A percentile compares a stretch with the other conserved stretches of the same genome.
Conservation (phyloP, 2,797 vertebrate species). For the Bucorvus abyssinicus region DNA sequence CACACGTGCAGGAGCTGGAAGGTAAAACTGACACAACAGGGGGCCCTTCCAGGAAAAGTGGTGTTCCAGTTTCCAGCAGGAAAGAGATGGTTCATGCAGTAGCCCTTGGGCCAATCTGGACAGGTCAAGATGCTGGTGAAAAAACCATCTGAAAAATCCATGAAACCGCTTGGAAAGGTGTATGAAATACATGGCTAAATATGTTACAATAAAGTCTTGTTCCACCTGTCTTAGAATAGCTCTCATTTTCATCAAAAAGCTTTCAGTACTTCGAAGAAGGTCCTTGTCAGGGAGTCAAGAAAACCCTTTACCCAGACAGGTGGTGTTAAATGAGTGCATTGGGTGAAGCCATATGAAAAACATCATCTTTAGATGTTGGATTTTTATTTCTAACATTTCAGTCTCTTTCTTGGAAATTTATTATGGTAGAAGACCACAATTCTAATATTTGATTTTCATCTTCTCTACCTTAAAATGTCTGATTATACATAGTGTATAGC, state of each 20-base stretch:
- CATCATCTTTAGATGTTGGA: background rate
- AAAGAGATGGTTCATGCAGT: no score
- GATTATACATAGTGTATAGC: background rate
- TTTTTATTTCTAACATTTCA: background rate
- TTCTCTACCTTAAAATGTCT: background rate
- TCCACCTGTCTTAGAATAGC: background rate
- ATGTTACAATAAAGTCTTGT: background rate
- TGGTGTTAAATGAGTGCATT: background rate
- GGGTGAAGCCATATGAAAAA: background rate
- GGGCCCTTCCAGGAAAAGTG: no score
- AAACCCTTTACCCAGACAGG: background rate
- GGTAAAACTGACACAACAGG: no score
- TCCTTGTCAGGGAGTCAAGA: conserved; percentile 9
- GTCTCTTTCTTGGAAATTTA: background rate
- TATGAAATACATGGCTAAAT: background rate
- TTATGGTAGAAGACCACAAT: background rate
- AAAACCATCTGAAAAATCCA: no score
- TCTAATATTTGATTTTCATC: background rate
- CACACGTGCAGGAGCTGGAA: no score
- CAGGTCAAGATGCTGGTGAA: no score
- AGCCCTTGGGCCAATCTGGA: no score
- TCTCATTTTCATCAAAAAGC: conserved; percentile 15
- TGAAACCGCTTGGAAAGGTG: no score
- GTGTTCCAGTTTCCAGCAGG: no score
- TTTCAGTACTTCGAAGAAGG: background rate